Base-by-base conservation (phyloP, 2,888 invertebrate species). In the Andricus curvator region DNA sequence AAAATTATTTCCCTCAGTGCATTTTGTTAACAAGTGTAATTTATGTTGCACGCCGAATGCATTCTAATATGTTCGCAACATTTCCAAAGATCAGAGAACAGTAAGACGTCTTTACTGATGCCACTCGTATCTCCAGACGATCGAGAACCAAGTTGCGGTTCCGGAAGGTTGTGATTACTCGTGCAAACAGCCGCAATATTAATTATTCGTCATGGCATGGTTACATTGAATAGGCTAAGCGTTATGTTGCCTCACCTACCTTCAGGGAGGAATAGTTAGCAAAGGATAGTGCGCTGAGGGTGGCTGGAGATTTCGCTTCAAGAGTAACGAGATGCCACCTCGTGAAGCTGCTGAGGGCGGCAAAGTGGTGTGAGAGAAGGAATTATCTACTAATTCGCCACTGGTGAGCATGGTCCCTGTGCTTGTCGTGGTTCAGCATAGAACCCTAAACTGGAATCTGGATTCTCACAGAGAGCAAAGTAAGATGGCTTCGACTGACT, bases 151-250 rank as follows among this genome's bases (percentile, higher is more conserved):
- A 74, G 74, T 60, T 74, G 74, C 1, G 74, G 74, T 74, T 74
- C n/a, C 33, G 56, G 56, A 74, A 74, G 74, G 74, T 74, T 74
- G 29, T 56, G 74, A 74, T 74, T 74, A 74, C 74, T 51, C 56
- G 86, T 85, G 88, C 89, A 89, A 90, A 90, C 89, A 88, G 87
- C 85, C 88, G 83, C 86, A 82, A 85, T 88, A 90, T 90, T 89
- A 89, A 90, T 90, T 90, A 90, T 90, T 90, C 89, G 87, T 86
- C 82, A 89, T 89, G 86, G 86, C 79, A 85, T 84, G 87, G 87
- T 86, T 85, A 81, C 81, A 33, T 80, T 84, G 81, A 84, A 81
- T 84, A 82, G 83, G 56, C 33, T 56, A 56, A 74, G 37, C 74
- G 74, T 56, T 51, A 56, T 56, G 74, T 56, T 51, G 74, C 74